A percentile compares a stretch with the other conserved stretches of the same genome.
These are phyloP conservation scores for Aporophyla lueneburgensis DNA, from an alignment of 2,888 invertebrate genomes.

Conservation along the genomic window DNA sequence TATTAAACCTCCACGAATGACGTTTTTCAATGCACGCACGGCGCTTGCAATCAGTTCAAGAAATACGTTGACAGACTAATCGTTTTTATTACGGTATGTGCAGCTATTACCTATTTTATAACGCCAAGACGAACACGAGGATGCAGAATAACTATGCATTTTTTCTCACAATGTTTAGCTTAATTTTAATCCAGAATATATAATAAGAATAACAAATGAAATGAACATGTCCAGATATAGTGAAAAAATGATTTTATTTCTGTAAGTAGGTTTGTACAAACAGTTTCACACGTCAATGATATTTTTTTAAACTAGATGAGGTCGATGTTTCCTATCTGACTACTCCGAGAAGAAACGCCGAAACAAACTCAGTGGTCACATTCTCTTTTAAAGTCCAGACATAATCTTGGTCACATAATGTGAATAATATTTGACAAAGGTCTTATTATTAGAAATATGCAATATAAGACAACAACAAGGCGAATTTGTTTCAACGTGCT, in stretches of 20 bases:
- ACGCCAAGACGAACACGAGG: not conserved
- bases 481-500: not conserved
- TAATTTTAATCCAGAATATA: not conserved
- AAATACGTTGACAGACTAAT: not conserved
- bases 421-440: too few relatives aligned
- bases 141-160: not conserved
- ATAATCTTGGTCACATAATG: too few relatives aligned
- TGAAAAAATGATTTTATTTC: too few relatives aligned
- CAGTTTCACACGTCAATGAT: too few relatives aligned
- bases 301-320: too few relatives aligned
- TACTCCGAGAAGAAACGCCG: too few relatives aligned
- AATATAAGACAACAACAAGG: not conserved
- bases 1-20: not conserved
- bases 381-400: too few relatives aligned
- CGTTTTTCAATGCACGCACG: conserved; percentile 1
- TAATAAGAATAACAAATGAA: too few relatives aligned
- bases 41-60: not conserved
- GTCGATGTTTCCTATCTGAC: too few relatives aligned
- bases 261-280: too few relatives aligned
- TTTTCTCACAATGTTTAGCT: not conserved
- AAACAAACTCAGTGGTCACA: too few relatives aligned
- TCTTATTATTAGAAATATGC: too few relatives aligned
- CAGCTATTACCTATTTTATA: not conserved
- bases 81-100: not conserved
- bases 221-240: not conserved